A percentile compares a stretch with the other conserved stretches of the same genome.
These are phyloP conservation scores for Epinotia bilunana DNA, from an alignment of 2,888 invertebrate species.

Conservation along the genomic window DNA sequence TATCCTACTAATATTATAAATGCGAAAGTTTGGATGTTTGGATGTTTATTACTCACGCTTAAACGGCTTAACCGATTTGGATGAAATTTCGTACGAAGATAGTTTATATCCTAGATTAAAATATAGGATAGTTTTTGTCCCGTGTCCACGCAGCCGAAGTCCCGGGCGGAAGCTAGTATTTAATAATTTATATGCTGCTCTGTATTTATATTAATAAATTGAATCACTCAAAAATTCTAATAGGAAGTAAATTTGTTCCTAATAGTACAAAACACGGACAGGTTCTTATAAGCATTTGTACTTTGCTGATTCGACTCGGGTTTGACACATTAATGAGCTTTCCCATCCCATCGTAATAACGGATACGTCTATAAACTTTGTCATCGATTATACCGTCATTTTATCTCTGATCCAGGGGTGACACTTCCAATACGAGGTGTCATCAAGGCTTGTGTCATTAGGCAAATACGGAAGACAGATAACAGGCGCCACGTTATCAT, in stretches of 20 bases:
- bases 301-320: constrained; percentile 34
- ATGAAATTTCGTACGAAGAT: no score
- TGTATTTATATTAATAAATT: no score
- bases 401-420: constrained; percentile 44
- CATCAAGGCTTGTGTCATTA: constrained; percentile 46
- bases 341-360: constrained; percentile 38
- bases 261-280: background rate
- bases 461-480: constrained; percentile 45
- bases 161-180: no score
- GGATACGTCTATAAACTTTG: constrained; percentile 42
- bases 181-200: no score
- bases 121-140: no score
- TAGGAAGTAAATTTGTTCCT: background rate
- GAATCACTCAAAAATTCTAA: background rate
- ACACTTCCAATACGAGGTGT: constrained; percentile 45
- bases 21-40: no score
- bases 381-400: constrained; percentile 44
- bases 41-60: no score
- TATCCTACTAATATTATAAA: no score
- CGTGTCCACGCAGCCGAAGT: no score
- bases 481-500: constrained; percentile 46
- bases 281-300: constrained; percentile 23
- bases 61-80: no score
- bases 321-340: constrained; percentile 43
- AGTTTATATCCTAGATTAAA: no score